These are phyloP conservation scores for Plebejus argus DNA, from an alignment of 2,888 invertebrate genomes.

Conservation along the genomic window DNA sequence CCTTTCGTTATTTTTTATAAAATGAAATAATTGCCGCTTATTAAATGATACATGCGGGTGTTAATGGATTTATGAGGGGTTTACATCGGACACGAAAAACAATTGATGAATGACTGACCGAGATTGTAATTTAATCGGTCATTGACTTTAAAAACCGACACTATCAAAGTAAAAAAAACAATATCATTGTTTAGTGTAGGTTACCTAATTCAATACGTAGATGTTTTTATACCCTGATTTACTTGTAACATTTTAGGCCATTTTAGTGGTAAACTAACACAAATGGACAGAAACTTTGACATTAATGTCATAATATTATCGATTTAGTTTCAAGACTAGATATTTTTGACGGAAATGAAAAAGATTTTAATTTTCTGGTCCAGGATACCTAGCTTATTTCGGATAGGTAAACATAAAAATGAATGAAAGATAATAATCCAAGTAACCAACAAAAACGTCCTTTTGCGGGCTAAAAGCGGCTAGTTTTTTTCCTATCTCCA, in stretches of 20 bases:
- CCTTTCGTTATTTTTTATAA: slow-evolving; percentile 64
- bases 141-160: not conserved
- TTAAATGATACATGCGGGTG: slow-evolving; percentile 72
- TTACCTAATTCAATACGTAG: not conserved
- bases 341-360: not conserved
- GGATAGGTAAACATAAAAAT: not conserved
- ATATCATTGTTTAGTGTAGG: not conserved
- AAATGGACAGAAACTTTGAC: too few relatives aligned
- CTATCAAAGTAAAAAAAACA: not conserved
- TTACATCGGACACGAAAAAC: slow-evolving; percentile 20
- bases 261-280: too few relatives aligned
- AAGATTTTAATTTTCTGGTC: not conserved
- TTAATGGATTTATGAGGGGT: slow-evolving; percentile 42
- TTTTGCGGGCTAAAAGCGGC: slow-evolving; percentile 16
- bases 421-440: not conserved
- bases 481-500: slow-evolving; percentile 23
- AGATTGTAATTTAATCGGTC: slow-evolving; percentile 28
- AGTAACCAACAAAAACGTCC: not conserved
- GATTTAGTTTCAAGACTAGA: not conserved
- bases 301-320: not conserved
- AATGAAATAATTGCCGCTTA: slow-evolving; percentile 75
- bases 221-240: not conserved
- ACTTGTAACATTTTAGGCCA: not conserved
- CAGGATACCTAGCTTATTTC: not conserved
- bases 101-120: slow-evolving; percentile 45